Evolutionary conservation across 2,888 invertebrate genomes (phyloP), one percentile per base, ranked within the genome.

Genomic region (Mythimna pallens): DNA sequence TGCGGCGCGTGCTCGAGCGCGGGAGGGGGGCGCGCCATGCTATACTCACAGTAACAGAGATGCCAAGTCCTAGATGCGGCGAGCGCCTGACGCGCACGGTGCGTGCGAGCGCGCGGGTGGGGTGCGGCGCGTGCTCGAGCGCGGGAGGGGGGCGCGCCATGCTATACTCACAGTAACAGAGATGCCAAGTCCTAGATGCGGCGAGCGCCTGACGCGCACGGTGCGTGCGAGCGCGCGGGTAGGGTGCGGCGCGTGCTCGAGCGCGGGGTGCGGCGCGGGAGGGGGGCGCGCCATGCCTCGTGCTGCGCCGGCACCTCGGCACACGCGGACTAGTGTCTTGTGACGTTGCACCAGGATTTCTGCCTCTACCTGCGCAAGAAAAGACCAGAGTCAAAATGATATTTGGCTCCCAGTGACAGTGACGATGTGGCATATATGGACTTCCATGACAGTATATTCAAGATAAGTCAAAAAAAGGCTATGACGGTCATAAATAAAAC

Each of bases 281-380:
- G 91, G 89, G 47, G 91, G 90, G 43, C 93, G 93, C 76, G 93
- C 92, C 72, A 92, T 10, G 30, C 55, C 73, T 68, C 73, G 89
- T 83, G 68, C 30, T 82, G 90, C 89, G 89, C 90, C 73, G 92
- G 92, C 93, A 20, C 97, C 96, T 86, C 97, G 96, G 80, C 97
- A 97, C 86, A 97, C 97, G 81, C 97, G 96, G 73, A 97, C 97
- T 81, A 98, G 97, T 64, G 98, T 98, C 94, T 98, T 98, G 94
- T 98, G 98, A 43, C 98, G 96, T 93, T 98, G 98, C 69, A 98
- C 96, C 80, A 98, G 97, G 87, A 98, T 98, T 95, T 98, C 98
- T 0, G 98, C 98, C 91, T 98, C 98, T 86, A 98, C 96, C 96
- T 98, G 97, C 1, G 14, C 20, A 14, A 20, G 0, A 10, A 1